A percentile compares a stretch with the other conserved stretches of the same genome.
Conservation (phyloP, 1,140 invertebrate genomes). For the Drosophila baimaii region DNA sequence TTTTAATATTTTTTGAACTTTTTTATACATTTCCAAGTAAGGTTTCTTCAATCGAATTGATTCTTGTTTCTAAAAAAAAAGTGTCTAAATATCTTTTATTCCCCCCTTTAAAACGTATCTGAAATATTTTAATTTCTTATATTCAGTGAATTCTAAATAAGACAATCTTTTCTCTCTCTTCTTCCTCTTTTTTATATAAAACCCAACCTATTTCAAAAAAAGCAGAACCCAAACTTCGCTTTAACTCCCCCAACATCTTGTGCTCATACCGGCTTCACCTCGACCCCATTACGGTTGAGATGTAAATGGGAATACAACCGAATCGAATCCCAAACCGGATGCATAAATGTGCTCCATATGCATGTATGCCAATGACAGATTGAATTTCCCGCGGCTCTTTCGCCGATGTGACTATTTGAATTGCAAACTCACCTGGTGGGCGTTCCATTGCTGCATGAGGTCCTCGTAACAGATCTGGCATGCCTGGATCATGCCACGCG, state of each 20-base stretch:
- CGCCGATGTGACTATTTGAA: slow-evolving; percentile 2
- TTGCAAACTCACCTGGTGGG: slow-evolving; percentile 86
- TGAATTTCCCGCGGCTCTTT: background rate
- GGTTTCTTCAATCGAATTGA: no score
- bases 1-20: no score
- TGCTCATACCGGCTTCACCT: background rate
- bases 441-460: slow-evolving; percentile 93
- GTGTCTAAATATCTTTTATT: no score
- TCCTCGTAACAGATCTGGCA: slow-evolving; percentile 92
- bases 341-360: slow-evolving; percentile 25
- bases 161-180: no score
- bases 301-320: slow-evolving; percentile 10
- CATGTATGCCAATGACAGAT: slow-evolving; percentile 37
- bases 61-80: no score
- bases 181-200: no score
- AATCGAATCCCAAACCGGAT: slow-evolving; percentile 28
- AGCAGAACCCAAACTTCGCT: fast-evolving
- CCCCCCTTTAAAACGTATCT: no score
- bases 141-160: no score
- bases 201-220: background rate
- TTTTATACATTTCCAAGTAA: no score
- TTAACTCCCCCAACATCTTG: background rate
- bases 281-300: slow-evolving; percentile 21
- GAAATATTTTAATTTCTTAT: no score
- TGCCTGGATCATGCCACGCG: slow-evolving; percentile 90